These are phyloP conservation scores for Hydrozoanthus tunicans DNA, from an alignment of 64 coral and sea anemone species.

Conservation along the genomic window DNA sequence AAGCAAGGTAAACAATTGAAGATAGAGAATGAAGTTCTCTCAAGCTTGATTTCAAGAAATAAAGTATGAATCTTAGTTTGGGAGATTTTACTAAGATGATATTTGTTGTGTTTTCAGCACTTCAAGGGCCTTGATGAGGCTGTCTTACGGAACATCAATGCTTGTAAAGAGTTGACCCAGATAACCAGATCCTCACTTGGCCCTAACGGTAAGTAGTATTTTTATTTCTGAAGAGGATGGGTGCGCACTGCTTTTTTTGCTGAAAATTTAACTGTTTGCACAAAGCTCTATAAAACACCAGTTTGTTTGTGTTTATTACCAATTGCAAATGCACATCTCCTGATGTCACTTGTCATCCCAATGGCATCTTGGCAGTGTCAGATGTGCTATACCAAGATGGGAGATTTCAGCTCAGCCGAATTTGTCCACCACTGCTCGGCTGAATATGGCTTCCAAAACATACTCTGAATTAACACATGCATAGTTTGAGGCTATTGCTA, in stretches of 20 bases:
- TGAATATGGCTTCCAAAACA: slow-evolving; percentile 11
- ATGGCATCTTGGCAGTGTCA: slow-evolving; percentile 24
- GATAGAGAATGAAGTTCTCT: too few species aligned
- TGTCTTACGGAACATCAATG: slow-evolving; percentile 91
- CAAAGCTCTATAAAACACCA: too few species aligned
- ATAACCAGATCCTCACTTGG: slow-evolving; percentile 96
- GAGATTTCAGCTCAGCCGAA: slow-evolving; percentile 4
- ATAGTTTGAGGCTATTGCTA: too few species aligned
- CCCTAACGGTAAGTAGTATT: slow-evolving; percentile 78
- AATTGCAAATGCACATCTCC: slow-evolving; percentile 16
- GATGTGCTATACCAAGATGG: slow-evolving; percentile 19
- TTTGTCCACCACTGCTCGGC: not conserved
- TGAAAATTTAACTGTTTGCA: too few species aligned
- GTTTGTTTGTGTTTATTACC: not conserved
- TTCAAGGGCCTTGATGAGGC: slow-evolving; percentile 95
- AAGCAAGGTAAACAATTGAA: too few species aligned
- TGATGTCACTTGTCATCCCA: not conserved
- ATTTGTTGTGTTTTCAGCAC: not conserved
- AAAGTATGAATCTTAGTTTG: too few species aligned
- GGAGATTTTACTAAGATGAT: too few species aligned
- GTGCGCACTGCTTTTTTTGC: not conserved
- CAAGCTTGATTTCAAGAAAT: too few species aligned
- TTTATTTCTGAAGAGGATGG: not conserved
- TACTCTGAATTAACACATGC: too few species aligned
- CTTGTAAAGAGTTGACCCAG: slow-evolving; percentile 84